These are phyloP conservation scores for Sinella curviseta DNA, from an alignment of 1,140 invertebrate species.

Conservation along the genomic window DNA sequence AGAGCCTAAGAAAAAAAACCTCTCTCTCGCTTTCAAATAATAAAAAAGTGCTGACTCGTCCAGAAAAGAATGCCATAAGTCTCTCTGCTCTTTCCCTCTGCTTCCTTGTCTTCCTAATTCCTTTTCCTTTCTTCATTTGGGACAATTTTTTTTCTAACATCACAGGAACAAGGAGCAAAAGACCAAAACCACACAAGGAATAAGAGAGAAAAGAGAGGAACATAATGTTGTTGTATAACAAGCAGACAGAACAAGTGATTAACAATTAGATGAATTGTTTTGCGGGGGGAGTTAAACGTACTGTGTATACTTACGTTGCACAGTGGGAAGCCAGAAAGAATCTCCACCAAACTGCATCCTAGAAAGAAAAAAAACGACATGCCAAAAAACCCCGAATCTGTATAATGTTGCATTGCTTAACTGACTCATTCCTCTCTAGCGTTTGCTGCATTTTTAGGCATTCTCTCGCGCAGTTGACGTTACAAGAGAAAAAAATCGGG, in stretches of 20 bases:
- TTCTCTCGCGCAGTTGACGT: too few species aligned
- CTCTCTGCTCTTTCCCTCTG: not conserved
- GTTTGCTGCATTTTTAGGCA: too few species aligned
- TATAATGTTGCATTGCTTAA: too few species aligned
- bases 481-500: not conserved
- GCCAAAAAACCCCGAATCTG: too few species aligned
- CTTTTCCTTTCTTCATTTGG: not conserved
- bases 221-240: too few species aligned
- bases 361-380: not conserved
- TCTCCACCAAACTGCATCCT: too few species aligned
- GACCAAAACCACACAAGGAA: too few species aligned
- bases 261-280: not conserved
- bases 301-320: too few species aligned
- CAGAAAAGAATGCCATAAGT: not conserved
- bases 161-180: not conserved
- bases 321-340: not conserved
- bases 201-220: too few species aligned
- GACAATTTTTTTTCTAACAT: not conserved
- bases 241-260: too few species aligned
- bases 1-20: not conserved
- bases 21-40: not conserved
- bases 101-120: not conserved
- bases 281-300: not conserved
- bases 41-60: not conserved
- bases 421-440: too few species aligned